Conservation (phyloP, 2,797 vertebrate genomes). For the Macrochelys suwanniensis region DNA sequence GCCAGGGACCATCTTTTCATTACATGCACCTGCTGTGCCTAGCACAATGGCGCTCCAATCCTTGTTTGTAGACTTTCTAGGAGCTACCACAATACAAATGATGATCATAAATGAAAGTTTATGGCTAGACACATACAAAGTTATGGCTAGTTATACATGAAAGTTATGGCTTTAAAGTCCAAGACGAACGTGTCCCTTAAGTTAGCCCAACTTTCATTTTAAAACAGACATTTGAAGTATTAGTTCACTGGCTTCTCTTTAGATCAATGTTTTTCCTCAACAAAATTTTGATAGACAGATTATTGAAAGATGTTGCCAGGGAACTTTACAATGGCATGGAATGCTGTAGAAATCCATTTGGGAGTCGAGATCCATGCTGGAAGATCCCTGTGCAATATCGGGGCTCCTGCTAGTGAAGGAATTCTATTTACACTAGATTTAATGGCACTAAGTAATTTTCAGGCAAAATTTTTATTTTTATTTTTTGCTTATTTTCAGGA, state of each 20-base stretch:
- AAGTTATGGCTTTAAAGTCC: not conserved
- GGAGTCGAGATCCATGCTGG: not conserved
- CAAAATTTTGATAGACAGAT: not conserved
- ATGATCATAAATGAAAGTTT: not conserved
- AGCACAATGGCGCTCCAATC: not conserved
- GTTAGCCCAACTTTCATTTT: not conserved
- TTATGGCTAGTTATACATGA: not conserved
- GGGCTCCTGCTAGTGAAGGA: not conserved
- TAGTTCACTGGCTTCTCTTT: not conserved
- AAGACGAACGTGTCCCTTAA: not conserved
- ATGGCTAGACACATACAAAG: not conserved
- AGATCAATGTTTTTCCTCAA: not conserved
- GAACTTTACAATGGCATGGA: not conserved
- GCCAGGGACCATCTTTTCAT: not conserved
- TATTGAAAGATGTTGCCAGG: not conserved
- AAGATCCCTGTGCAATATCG: not conserved
- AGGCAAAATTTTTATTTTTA: not conserved
- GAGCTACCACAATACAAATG: not conserved
- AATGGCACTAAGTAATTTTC: not conserved
- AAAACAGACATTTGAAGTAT: not conserved
- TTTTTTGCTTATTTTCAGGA: slow-evolving; percentile 83
- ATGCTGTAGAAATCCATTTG: not conserved
- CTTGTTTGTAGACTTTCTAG: not conserved
- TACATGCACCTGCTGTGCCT: not conserved
- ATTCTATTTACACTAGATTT: not conserved